Percentiles rank a stretch among this genome's conserved stretches.
phyloP scores from a whole-genome alignment of 2,888 invertebrate genomes.

The Esperia sulphurella region DNA sequence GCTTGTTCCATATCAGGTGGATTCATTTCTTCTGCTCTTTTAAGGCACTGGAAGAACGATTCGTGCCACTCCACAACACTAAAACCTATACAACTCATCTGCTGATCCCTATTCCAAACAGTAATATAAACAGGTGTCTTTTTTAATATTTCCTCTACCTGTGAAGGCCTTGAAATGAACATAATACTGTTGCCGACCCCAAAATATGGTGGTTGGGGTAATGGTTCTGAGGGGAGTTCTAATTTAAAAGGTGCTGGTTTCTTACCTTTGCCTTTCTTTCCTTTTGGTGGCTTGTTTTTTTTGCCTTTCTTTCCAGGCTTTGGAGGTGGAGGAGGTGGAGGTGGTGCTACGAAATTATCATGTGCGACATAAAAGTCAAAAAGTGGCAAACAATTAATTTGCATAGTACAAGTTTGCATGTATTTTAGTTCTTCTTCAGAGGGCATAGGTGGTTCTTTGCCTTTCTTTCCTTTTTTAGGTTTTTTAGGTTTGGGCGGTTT shows the following conservation, averaged over 20 bases:
- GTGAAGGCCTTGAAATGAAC: conserved; percentile 64
- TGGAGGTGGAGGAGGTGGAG: conserved; percentile 55
- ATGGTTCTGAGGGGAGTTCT: conserved; percentile 60
- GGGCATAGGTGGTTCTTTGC: conserved; percentile 61
- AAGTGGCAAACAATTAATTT: conserved; percentile 64
- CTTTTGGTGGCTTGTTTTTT: conserved; percentile 35
- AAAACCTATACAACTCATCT: conserved; percentile 61
- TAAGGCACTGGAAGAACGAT: conserved; percentile 55
- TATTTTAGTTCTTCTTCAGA: conserved; percentile 72
- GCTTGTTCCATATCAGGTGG: conserved; percentile 62
- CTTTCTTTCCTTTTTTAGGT: conserved; percentile 48
- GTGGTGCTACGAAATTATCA: conserved; percentile 66
- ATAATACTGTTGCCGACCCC: conserved; percentile 67
- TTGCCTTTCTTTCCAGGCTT: conserved; percentile 28
- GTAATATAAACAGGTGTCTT: conserved; percentile 64
- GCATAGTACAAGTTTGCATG: conserved; percentile 66
- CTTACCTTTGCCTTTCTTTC: conserved; percentile 47
- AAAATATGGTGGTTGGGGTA: conserved; percentile 68
- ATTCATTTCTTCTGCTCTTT: conserved; percentile 51
- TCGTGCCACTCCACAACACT: conserved; percentile 61
- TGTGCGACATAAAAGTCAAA: conserved; percentile 72
- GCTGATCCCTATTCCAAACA: conserved; percentile 69
- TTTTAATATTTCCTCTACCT: conserved; percentile 52
- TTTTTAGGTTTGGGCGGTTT: conserved; percentile 20
- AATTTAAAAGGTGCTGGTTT: conserved; percentile 39